Base-by-base conservation (phyloP, 2,797 vertebrate species). In the Dendrocincla fuliginosa region DNA sequence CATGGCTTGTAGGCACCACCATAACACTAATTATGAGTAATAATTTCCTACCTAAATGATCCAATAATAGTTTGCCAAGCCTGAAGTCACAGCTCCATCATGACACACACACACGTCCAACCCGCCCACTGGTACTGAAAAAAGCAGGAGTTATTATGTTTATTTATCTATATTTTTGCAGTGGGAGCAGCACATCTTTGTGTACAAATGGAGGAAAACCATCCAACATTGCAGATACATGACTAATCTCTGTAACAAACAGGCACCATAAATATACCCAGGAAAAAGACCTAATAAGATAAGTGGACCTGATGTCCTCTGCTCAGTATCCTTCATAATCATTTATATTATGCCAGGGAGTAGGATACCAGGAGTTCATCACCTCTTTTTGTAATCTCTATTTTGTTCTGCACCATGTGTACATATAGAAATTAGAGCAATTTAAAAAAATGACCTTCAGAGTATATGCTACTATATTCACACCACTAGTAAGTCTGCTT, bases 241-340 rank as follows among this genome's bases (percentile, higher is more conserved):
- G 42, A 73, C 24, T 90, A 47, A 94, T 69, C 74, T 64, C 85
- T 84, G n/a, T 50, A 82, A 93, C 41, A 84, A 96, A 87, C 17
- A 61, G 22, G 28, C 41, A 63, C 9, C 1, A 0, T 41, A 85
- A 86, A 50, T 47, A 82, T 3, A 78, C 19, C 25, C 39, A 69
- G 78, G 71, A 76, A 61, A 68, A 82, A 22, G 30, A 86, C 20
- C 25, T 47, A 64, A 39, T 47, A 68, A 94, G 18, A 16, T 35
- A 41, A 87, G 9, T 28, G 11, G n/a, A 63, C 74, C 67, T 2
- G 15, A 55, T 68, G 20, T 74, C 25, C 65, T 65, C 57, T 69
- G 37, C 24, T 33, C 41, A 42, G 44, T 30, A 74, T 39, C 24
- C n/a, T 64, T 37, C 53, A 37, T 6, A 64, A 15, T 60, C 22